Conservation (phyloP, 2,113 vertebrate genomes). For the Leiothrix lutea region DNA sequence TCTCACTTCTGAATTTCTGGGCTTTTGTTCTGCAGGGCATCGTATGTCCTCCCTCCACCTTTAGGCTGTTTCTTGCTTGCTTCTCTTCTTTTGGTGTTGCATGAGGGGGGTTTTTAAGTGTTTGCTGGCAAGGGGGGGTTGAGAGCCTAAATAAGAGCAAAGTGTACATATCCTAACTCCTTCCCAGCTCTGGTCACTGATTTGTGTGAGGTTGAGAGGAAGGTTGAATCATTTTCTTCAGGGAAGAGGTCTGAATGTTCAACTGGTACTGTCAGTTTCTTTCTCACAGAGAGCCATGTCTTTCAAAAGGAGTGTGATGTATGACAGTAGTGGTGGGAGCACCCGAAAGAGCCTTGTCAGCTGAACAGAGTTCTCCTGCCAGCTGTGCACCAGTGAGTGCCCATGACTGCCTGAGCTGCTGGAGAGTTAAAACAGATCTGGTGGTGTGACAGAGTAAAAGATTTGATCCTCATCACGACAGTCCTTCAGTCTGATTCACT, state of each 20-base stretch:
- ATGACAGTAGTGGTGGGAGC: background rate
- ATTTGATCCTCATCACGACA: background rate
- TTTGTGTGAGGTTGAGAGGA: background rate
- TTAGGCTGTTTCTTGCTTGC: background rate
- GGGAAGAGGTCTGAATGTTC: background rate
- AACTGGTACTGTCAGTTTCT: background rate
- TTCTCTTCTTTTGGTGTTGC: background rate
- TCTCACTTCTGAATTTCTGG: background rate
- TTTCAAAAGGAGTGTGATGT: background rate
- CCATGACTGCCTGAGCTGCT: background rate
- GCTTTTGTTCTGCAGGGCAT: background rate
- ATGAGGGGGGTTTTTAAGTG: background rate
- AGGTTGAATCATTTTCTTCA: background rate
- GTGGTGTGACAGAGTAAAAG: background rate
- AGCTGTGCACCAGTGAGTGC: background rate
- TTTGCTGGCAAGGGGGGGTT: background rate
- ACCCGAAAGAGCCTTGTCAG: background rate
- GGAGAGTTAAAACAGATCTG: background rate
- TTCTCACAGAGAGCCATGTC: background rate
- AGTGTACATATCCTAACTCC: fast-evolving
- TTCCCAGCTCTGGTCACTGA: background rate
- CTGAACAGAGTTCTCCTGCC: background rate
- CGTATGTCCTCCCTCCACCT: background rate
- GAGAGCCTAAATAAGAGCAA: background rate
- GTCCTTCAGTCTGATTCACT: background rate